Evolutionary conservation across 2,113 vertebrate species (phyloP).

Genomic region (Triplophysa tibetana): DNA sequence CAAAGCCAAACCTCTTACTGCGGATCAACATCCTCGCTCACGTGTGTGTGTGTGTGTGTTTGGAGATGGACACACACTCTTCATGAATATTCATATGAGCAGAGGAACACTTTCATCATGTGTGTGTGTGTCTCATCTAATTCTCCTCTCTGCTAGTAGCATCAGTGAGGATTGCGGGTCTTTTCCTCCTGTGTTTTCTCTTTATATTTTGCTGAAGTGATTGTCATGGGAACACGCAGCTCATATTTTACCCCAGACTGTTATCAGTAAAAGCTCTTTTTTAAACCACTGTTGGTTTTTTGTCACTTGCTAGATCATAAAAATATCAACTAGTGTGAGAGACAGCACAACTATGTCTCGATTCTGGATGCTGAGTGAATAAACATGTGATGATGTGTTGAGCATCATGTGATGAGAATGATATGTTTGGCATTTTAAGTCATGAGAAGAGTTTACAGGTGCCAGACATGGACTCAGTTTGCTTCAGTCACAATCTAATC

Average conservation of each 20-base stretch:
- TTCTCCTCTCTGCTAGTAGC: slow-evolving; percentile 41
- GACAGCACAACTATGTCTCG: too few species aligned
- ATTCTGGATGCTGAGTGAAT: too few species aligned
- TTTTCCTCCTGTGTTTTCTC: slow-evolving; percentile 71
- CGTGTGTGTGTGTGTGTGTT: neutral
- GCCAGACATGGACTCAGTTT: too few species aligned
- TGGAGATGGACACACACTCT: slow-evolving; percentile 19
- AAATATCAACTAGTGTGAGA: too few species aligned
- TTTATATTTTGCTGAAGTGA: neutral
- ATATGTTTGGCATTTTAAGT: too few species aligned
- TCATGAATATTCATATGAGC: slow-evolving; percentile 2
- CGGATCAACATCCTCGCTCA: neutral
- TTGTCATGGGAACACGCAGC: neutral
- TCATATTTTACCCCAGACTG: slow-evolving; percentile 49
- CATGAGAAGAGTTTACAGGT: too few species aligned
- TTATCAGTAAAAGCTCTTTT: neutral
- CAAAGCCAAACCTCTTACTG: neutral
- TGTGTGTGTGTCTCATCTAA: slow-evolving; percentile 7
- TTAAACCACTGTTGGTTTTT: too few species aligned
- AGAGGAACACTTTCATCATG: slow-evolving; percentile 30
- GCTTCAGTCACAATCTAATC: neutral
- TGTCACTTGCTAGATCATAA: too few species aligned
- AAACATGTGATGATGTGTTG: too few species aligned
- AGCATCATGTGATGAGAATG: too few species aligned
- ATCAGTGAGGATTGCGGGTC: slow-evolving; percentile 72